Evolutionary conservation across 2,888 invertebrate species (phyloP).

Genomic region (Dolomedes plantarius): DNA sequence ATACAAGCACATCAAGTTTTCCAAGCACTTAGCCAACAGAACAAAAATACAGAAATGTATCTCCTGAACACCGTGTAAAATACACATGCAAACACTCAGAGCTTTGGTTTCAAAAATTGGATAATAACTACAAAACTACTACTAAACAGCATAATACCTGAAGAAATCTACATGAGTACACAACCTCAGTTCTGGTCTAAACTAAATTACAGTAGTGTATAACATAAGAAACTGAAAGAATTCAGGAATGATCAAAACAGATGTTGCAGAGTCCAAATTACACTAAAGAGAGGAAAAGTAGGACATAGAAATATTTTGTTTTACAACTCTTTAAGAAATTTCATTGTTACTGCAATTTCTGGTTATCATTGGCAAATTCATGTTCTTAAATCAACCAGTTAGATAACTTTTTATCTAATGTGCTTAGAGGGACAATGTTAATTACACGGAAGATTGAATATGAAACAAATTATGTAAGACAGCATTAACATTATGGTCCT

Average conservation of each 20-base stretch:
- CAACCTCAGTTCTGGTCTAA: slow-evolving; percentile 55
- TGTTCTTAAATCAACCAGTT: too few relatives aligned
- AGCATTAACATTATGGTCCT: too few relatives aligned
- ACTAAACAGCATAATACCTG: slow-evolving; percentile 55
- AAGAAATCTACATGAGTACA: slow-evolving; percentile 57
- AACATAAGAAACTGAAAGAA: slow-evolving; percentile 36
- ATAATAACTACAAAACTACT: slow-evolving; percentile 60
- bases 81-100: slow-evolving; percentile 60
- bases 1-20: slow-evolving; percentile 67
- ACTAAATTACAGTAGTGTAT: slow-evolving; percentile 29
- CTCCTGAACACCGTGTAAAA: slow-evolving; percentile 45
- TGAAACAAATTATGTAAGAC: too few relatives aligned
- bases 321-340: neutral
- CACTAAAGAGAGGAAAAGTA: neutral
- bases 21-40: slow-evolving; percentile 66
- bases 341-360: neutral
- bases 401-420: too few relatives aligned
- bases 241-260: slow-evolving; percentile 48
- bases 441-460: too few relatives aligned
- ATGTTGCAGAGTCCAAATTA: slow-evolving; percentile 7
- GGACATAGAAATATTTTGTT: neutral
- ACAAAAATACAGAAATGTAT: slow-evolving; percentile 56
- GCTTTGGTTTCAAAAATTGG: slow-evolving; percentile 64
- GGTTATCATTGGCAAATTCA: neutral
- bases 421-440: too few relatives aligned